Base-by-base conservation (phyloP, 2,797 vertebrate species). In the Hydrophis major region DNA sequence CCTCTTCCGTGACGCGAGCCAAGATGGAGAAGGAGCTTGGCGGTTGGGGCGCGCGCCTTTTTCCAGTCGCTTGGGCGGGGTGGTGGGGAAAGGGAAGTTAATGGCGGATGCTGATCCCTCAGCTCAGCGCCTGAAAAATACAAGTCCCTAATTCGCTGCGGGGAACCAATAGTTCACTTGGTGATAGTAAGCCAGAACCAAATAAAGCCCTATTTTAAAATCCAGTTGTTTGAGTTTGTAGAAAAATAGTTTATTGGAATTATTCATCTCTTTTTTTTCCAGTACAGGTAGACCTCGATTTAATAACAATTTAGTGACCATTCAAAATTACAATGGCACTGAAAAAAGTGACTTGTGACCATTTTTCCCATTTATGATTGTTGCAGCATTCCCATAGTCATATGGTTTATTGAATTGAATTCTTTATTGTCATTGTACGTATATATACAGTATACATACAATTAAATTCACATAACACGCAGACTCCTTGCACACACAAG, bases 221-320 rank as follows among this genome's bases (percentile, higher is more conserved):
- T 93, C 93, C 90, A 94, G 20, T 66, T 92, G 90, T 86, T 94
- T 95, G 25, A 96, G 94, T 89, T 96, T 94, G 88, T 93, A 91
- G 61, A 95, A 96, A 28, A 94, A 87, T 7, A 57, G 28, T 32
- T 86, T 83, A 86, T 89, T 93, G 63, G 94, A 87, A 56, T 95
- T 53, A n/a, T n/a, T 14, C 20, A 69, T 88, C 28, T 88, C 28
- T 56, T 92, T 74, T 50, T 47, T 57, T 59, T 94, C n/a, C 61
- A 66, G 28, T n/a, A n/a, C 4, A 66, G 12, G 28, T 66, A 66
- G 27, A 4, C 27, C 27, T n/a, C 12, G 4, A 66, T 13, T 66
- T 66, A 66, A 60, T 11, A 28, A 63, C 4, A 66, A 66, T 66
- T 66, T 66, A 66, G 28, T 66, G 28, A 13, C 61, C 12, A 12